Percentiles rank a stretch among this genome's conserved stretches.
Evolutionary conservation across 1,140 invertebrate species (phyloP).

Genomic region (Drosophila takahashii): DNA sequence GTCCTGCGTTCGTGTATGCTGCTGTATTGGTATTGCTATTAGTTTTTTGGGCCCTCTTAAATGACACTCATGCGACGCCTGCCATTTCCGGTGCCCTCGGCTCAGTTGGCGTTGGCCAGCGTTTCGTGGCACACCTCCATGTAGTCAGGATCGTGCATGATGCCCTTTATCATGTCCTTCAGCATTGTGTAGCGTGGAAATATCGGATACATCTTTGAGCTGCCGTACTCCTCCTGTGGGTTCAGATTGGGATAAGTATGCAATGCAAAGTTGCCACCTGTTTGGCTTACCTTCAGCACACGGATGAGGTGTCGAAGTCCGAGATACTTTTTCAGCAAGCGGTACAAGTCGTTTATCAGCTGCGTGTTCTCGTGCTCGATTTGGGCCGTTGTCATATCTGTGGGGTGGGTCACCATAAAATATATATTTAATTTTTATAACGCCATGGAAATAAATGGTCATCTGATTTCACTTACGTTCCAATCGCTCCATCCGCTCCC

Average conservation of each 20-base stretch:
- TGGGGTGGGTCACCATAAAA: not conserved
- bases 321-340: conserved; percentile 95
- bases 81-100: conserved; percentile 81
- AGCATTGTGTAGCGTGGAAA: conserved; percentile 96
- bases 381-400: conserved; percentile 96
- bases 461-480: conserved; percentile 88
- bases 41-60: conserved; percentile 63
- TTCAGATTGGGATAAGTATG: conserved; percentile 10
- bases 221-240: conserved; percentile 92
- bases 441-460: not conserved
- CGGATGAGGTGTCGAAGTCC: conserved; percentile 94
- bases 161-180: conserved; percentile 98
- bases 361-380: conserved; percentile 97
- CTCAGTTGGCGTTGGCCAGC: conserved; percentile 81
- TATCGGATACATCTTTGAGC: conserved; percentile 96
- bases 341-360: conserved; percentile 96
- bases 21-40: conserved; percentile 48
- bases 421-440: no score
- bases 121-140: conserved; percentile 97
- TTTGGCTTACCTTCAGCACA: conserved; percentile 91
- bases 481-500: conserved; percentile 93
- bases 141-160: conserved; percentile 96
- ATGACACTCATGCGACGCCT: conserved; percentile 82
- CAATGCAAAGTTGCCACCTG: conserved; percentile 28
- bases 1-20: conserved; percentile 33